These are phyloP conservation scores for Holothuria scabra DNA, from an alignment of 53 echinoderm and acorn worm species.

Conservation along the genomic window DNA sequence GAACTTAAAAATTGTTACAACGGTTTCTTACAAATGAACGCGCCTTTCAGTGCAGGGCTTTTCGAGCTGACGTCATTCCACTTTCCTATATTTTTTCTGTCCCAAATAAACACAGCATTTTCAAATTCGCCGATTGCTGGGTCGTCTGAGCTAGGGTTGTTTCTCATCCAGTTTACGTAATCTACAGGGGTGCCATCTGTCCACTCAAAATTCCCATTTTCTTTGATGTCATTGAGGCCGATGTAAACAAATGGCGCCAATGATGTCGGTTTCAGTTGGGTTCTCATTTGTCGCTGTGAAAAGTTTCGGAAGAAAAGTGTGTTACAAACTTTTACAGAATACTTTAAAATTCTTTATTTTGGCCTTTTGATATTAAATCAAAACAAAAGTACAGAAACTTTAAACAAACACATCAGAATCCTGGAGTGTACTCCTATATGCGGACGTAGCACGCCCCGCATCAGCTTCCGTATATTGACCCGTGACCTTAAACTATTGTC, in stretches of 20 bases:
- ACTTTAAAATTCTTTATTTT: too few relatives aligned
- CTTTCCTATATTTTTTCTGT: neutral
- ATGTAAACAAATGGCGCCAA: slow-evolving; percentile 9
- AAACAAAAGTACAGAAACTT: too few relatives aligned
- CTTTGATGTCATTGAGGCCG: neutral
- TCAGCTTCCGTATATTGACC: too few relatives aligned
- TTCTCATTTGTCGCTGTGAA: too few relatives aligned
- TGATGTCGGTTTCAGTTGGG: neutral
- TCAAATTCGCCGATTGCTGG: neutral
- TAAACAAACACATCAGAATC: too few relatives aligned
- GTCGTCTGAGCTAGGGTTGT: slow-evolving; percentile 2
- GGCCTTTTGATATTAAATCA: too few relatives aligned
- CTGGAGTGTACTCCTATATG: too few relatives aligned
- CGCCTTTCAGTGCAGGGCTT: neutral
- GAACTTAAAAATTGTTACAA: too few relatives aligned
- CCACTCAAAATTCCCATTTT: slow-evolving; percentile 29
- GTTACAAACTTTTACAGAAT: too few relatives aligned
- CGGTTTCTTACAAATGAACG: slow-evolving; percentile 9
- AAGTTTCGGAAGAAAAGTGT: too few relatives aligned
- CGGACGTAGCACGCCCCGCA: too few relatives aligned
- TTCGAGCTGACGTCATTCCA: slow-evolving; percentile 14
- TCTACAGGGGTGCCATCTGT: slow-evolving; percentile 6
- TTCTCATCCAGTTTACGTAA: slow-evolving; percentile 30
- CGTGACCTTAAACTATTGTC: too few relatives aligned
- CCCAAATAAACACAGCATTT: slow-evolving; percentile 22